Percentiles rank a stretch among this genome's conserved stretches.
Conservation (phyloP, 2,113 vertebrate species). For the Heloderma charlesbogerti region DNA sequence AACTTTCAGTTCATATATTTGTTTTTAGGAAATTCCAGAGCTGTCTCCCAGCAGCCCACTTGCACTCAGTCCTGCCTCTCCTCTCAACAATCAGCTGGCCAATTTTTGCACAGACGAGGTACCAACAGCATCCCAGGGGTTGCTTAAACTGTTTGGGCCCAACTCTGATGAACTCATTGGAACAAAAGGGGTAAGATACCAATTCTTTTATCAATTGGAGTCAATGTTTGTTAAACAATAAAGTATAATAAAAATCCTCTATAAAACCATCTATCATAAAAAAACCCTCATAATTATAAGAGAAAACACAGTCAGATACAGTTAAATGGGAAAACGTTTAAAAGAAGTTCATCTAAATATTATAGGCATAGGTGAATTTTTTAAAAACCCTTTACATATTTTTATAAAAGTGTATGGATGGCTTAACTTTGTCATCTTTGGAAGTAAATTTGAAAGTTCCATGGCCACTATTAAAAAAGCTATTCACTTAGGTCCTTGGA, state of each 20-base stretch:
- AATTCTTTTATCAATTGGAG: background rate
- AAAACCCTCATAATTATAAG: background rate
- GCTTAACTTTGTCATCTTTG: background rate
- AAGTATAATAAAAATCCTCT: background rate
- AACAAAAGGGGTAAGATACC: slow-evolving; percentile 83
- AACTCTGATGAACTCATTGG: slow-evolving; percentile 84
- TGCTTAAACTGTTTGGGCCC: slow-evolving; percentile 89
- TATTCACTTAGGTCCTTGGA: background rate
- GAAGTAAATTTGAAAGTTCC: background rate
- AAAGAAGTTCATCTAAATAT: background rate
- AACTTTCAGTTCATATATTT: background rate
- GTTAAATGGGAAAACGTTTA: background rate
- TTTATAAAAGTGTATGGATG: background rate
- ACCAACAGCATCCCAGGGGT: slow-evolving; percentile 89
- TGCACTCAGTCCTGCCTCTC: slow-evolving; percentile 53
- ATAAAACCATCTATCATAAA: background rate
- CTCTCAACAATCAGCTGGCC: slow-evolving; percentile 49
- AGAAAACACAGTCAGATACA: background rate
- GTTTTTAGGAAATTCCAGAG: slow-evolving; percentile 64
- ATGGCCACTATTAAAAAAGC: background rate
- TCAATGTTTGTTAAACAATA: background rate
- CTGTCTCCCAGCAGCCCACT: slow-evolving; percentile 70
- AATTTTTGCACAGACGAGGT: slow-evolving; percentile 77
- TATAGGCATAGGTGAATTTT: background rate
- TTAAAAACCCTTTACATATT: background rate